Conservation (phyloP, 2,113 vertebrate species). For the cattle (Bos taurus) region DNA sequence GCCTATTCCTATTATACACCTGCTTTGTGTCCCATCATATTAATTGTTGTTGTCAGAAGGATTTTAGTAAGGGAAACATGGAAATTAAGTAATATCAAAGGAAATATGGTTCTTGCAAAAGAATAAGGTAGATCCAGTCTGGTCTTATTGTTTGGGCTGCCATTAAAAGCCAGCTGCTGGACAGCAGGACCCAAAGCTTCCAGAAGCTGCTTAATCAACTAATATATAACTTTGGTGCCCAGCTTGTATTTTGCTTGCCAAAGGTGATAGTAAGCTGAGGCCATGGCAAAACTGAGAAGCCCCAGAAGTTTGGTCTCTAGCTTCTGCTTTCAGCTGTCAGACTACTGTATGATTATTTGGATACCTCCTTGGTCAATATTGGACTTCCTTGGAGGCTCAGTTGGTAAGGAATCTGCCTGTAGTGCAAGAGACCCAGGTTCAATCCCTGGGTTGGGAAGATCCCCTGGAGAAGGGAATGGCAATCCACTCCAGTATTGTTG, state of each 20-base stretch:
- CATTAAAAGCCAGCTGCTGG: not conserved
- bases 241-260: not conserved
- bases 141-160: not conserved
- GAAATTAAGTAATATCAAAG: not conserved
- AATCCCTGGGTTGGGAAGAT: not conserved
- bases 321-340: slow-evolving; percentile 16
- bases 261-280: not conserved
- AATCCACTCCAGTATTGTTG: not conserved
- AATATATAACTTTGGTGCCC: not conserved
- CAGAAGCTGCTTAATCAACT: not conserved
- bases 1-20: not conserved
- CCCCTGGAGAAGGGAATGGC: not conserved
- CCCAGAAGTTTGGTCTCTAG: not conserved
- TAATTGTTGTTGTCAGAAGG: not conserved
- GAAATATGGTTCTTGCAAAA: slow-evolving; percentile 1
- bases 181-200: not conserved
- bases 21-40: not conserved
- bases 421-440: not conserved
- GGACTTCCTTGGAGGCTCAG: not conserved
- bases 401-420: not conserved
- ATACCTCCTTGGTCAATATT: not conserved
- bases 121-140: not conserved
- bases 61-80: not conserved
- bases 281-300: not conserved
- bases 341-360: not conserved